These are phyloP conservation scores for Pelecanoides urinatrix DNA, from an alignment of 2,113 vertebrate genomes.

Conservation along the genomic window DNA sequence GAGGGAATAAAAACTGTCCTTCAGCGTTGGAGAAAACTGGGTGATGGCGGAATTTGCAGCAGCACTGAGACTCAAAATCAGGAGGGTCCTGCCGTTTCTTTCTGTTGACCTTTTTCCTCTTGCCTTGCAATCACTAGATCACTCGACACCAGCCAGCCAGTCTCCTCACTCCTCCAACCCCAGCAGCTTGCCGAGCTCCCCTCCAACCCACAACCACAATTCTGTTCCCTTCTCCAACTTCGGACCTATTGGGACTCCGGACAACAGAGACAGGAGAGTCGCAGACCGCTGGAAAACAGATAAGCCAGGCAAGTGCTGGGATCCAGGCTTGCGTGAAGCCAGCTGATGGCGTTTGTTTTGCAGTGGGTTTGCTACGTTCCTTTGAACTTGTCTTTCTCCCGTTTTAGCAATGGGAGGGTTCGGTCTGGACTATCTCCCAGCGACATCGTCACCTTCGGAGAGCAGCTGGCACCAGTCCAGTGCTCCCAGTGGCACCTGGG, in stretches of 20 bases:
- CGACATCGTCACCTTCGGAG: constrained; percentile 80
- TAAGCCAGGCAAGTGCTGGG: constrained; percentile 82
- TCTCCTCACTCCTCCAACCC: constrained; percentile 99
- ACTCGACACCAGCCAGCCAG: constrained; percentile 98
- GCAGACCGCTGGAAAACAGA: constrained; percentile 95
- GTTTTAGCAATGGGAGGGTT: constrained; percentile 84
- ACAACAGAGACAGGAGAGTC: constrained; percentile 89
- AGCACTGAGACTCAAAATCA: not conserved
- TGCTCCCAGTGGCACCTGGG: constrained; percentile 83
- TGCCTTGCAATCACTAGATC: constrained; percentile 78
- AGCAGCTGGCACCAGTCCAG: constrained; percentile 90
- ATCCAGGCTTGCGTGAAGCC: not conserved
- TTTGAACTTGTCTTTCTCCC: not conserved
- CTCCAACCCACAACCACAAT: constrained; percentile 93
- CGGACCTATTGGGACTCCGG: constrained; percentile 93
- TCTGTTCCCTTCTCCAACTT: constrained; percentile 94
- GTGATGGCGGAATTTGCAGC: not conserved
- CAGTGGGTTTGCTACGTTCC: not conserved
- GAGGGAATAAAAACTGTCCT: not conserved
- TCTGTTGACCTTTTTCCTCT: not conserved
- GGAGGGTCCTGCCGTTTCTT: not conserved
- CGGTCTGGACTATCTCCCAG: constrained; percentile 92
- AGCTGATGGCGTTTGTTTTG: not conserved
- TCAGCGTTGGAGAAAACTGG: not conserved
- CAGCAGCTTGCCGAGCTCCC: constrained; percentile 96